Percentiles rank a stretch among this genome's conserved stretches.
phyloP scores from a whole-genome alignment of 2,113 vertebrate genomes.

The Caranx ignobilis region DNA sequence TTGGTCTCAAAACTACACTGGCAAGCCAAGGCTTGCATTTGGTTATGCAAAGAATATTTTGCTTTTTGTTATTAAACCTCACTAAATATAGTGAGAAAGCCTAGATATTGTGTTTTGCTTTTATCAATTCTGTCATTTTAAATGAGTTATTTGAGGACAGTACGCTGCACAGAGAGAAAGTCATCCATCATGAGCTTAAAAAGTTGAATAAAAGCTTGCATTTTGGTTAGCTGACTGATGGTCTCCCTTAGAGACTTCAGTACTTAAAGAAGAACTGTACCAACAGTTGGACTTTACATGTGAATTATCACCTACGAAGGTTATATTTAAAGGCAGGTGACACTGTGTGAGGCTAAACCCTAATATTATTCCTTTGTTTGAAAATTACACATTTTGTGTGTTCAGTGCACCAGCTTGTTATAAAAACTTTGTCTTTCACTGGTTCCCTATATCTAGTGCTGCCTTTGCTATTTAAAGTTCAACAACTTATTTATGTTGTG shows the following conservation, averaged over 20 bases:
- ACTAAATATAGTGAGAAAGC: slow-evolving; percentile 25
- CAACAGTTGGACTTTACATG: slow-evolving; percentile 15
- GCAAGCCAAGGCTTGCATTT: slow-evolving; percentile 15
- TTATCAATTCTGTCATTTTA: slow-evolving; percentile 49
- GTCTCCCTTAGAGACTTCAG: slow-evolving; percentile 4
- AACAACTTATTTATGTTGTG: slow-evolving; percentile 71
- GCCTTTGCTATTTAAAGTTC: slow-evolving; percentile 52
- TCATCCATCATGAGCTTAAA: slow-evolving; percentile 28
- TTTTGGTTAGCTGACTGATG: slow-evolving; percentile 7
- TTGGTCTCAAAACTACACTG: neutral
- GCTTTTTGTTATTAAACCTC: slow-evolving; percentile 46
- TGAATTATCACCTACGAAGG: slow-evolving; percentile 13
- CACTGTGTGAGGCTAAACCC: neutral
- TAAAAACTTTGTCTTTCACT: slow-evolving; percentile 16
- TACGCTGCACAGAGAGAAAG: slow-evolving; percentile 8
- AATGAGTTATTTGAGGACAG: slow-evolving; percentile 13
- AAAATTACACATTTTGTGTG: slow-evolving; percentile 33
- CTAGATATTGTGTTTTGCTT: slow-evolving; percentile 54
- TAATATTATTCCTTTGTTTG: slow-evolving; percentile 3
- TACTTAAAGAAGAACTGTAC: neutral
- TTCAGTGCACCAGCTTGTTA: slow-evolving; percentile 27
- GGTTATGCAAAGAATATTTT: slow-evolving; percentile 28
- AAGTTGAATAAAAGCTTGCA: neutral
- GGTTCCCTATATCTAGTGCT: neutral
- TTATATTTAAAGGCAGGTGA: slow-evolving; percentile 1